Evolutionary conservation across 2,888 invertebrate species (phyloP), one percentile per base, ranked within the genome.

Genomic region (Lycia hirtaria): DNA sequence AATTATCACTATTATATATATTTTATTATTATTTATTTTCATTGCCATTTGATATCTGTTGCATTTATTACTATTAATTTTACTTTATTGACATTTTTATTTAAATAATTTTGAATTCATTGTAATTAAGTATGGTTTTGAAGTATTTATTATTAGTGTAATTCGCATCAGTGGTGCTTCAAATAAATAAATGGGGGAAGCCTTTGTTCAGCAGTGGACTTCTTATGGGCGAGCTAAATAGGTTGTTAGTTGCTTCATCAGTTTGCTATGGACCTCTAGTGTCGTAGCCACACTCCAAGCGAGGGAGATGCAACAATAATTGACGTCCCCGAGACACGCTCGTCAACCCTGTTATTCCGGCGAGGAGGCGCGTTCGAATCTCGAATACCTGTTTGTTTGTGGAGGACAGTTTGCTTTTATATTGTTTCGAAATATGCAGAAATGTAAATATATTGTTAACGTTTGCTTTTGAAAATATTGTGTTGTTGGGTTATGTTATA

Each of bases 311-410:
- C 67, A 68, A 71, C 73, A 73, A 79, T 85, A 86, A 87, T 87
- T 86, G 85, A 81, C 84, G 78, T 80, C 64, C 74, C 71, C 69
- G 71, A 61, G 66, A 72, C 74, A 68, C 68, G 65, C 56, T 65
- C 65, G 62, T 59, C 41, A 38, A 49, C 52, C 67, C 70, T 73
- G 71, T 71, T 72, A 76, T 75, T 75, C 70, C 54, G 66, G 72
- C 70, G 68, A 75, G 56, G 68, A 76, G 78, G 76, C 77, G 71
- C 64, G 61, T 71, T 70, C 44, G 48, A 35, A 48, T 50, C 43
- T 40, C 44, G 33, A 50, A 48, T 55, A 54, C 55, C 52, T 12
- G 51, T 45, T 47, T 51, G 38, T 48, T 52, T 51, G 47, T 12
- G n/a, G 15, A 35, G n/a, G 12, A 14, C 22, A 24, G 17, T 32